Conservation (phyloP, 2,113 vertebrate genomes). For the Dicrurus megarhynchus region DNA sequence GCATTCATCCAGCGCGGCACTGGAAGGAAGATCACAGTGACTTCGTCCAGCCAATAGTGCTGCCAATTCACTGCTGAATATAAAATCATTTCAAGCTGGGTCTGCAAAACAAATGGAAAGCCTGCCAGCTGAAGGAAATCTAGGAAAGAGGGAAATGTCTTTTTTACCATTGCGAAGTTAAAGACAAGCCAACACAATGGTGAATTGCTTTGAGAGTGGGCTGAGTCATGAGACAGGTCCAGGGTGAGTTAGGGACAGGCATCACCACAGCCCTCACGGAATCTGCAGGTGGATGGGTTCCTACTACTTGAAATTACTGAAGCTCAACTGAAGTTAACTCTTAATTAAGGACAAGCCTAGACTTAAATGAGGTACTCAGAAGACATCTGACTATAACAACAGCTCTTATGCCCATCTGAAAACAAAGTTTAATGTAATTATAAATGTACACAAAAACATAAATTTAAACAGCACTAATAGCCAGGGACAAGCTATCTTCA, state of each 20-base stretch:
- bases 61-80: conserved; percentile 8
- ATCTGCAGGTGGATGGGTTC: background rate
- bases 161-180: background rate
- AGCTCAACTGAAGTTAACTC: background rate
- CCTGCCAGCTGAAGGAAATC: conserved; percentile 8
- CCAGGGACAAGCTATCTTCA: background rate
- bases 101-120: background rate
- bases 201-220: background rate
- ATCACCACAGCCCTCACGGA: background rate
- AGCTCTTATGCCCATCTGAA: background rate
- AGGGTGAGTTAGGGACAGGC: background rate
- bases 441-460: background rate
- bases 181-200: background rate
- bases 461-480: background rate
- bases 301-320: background rate
- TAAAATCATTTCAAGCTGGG: conserved; percentile 41
- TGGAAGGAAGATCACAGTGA: background rate
- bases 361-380: background rate
- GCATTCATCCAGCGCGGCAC: background rate
- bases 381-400: background rate
- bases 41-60: background rate
- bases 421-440: background rate
- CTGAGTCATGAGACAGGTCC: background rate
- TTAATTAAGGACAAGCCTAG: background rate
- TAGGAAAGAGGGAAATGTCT: conserved; percentile 1